Evolutionary conservation across 2,888 invertebrate species (phyloP), one percentile per base, ranked within the genome.

Genomic region (Brenthis ino): DNA sequence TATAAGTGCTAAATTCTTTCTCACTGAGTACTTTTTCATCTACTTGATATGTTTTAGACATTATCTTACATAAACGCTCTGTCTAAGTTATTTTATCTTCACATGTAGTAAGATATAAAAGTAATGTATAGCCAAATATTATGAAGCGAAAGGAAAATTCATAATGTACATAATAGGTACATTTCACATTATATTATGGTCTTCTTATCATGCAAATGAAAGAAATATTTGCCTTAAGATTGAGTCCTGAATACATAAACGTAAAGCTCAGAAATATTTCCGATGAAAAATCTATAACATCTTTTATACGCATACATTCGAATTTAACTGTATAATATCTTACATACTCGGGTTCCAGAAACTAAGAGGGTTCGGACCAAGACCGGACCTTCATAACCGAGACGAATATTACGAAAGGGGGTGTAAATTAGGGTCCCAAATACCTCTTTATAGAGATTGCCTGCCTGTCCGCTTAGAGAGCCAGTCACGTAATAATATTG

Each of bases 341-440:
- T 65, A 68, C 68, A 71, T 64, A 69, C 61, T 65, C 64, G 58
- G 67, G 68, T 67, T 67, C 58, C 61, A 51, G 64, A 76, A 67
- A 74, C 76, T 75, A 76, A 79, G 82, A 82, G 82, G 82, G 81
- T 82, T 74, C 67, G 73, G 75, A 74, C 80, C 76, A 70, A 75
- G 71, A 73, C 75, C 75, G 82, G 83, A 86, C 88, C 86, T 86
- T 86, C 85, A 88, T 90, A 89, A 88, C 85, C 76, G 79, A 79
- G 77, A 78, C 81, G 82, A 81, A 89, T 89, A 89, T 91, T 88
- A 86, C 86, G 81, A 85, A 72, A 87, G 87, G 87, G 89, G 85
- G 89, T 91, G 91, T 89, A 88, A 91, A 91, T 91, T 89, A 89
- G 89, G 89, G 87, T 87, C 82, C 83, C 86, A 83, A 88, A 88